Conservation (phyloP, 2,888 invertebrate genomes). For the Sinelater perroti region DNA sequence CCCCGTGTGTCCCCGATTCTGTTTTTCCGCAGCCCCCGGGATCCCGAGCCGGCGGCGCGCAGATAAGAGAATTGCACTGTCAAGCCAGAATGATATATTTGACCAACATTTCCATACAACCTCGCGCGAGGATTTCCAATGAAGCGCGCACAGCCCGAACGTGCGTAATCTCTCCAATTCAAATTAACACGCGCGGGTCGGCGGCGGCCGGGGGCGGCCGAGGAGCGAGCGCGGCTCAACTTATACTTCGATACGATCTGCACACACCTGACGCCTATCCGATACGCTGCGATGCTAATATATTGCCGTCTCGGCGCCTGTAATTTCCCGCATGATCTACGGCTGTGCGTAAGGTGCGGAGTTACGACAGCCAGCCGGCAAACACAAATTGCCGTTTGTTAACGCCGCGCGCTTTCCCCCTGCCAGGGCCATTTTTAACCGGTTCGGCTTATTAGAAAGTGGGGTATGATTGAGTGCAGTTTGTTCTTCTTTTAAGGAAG, state of each 20-base stretch:
- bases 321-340: constrained; percentile 32
- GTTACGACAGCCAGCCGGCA: constrained; percentile 14
- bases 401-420: background rate
- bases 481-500: too few relatives aligned
- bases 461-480: too few relatives aligned
- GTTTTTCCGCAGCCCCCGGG: constrained; percentile 63
- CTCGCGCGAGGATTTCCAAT: constrained; percentile 61
- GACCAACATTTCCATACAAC: constrained; percentile 85
- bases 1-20: constrained; percentile 58
- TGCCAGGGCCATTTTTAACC: background rate
- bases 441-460: too few relatives aligned
- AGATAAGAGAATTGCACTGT: constrained; percentile 91
- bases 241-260: constrained; percentile 40
- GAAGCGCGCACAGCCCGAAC: constrained; percentile 57
- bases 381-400: constrained; percentile 17
- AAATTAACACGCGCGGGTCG: constrained; percentile 66
- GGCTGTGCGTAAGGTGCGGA: constrained; percentile 25
- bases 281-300: constrained; percentile 35
- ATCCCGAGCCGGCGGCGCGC: constrained; percentile 66
- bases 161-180: constrained; percentile 70
- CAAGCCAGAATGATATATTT: constrained; percentile 90
- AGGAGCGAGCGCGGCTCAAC: constrained; percentile 37
- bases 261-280: constrained; percentile 39
- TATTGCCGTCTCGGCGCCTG: constrained; percentile 33
- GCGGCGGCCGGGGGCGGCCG: constrained; percentile 27